These are phyloP conservation scores for Daktulosphaira vitifoliae DNA, from an alignment of 1,140 invertebrate genomes.

Conservation along the genomic window DNA sequence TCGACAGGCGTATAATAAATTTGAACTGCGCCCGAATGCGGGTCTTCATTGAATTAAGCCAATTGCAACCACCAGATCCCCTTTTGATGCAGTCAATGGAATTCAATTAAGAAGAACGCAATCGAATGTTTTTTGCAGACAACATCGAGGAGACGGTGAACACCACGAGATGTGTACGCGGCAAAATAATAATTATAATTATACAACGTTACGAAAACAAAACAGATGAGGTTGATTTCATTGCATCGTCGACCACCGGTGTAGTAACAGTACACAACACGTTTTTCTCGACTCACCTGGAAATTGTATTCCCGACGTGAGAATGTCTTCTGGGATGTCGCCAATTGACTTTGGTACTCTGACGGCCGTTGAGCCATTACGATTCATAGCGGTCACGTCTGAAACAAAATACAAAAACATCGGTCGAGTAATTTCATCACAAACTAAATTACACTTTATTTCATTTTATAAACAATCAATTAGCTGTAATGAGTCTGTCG, in stretches of 20 bases:
- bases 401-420: conserved; percentile 4
- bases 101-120: too few species aligned
- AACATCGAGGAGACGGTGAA: too few species aligned
- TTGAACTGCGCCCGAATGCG: background rate
- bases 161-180: background rate
- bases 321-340: conserved; percentile 19
- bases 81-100: too few species aligned
- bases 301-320: conserved; percentile 20
- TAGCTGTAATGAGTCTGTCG: too few species aligned
- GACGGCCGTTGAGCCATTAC: background rate
- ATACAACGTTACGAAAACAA: background rate
- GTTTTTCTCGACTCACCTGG: conserved; percentile 9
- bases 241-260: too few species aligned
- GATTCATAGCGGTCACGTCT: background rate
- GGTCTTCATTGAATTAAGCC: conserved; percentile 8
- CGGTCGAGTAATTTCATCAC: conserved; percentile 1
- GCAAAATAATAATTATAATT: background rate
- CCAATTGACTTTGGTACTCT: conserved; percentile 19
- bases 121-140: too few species aligned
- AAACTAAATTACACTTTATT: background rate
- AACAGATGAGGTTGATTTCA: background rate
- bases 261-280: background rate
- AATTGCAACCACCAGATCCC: too few species aligned
- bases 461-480: too few species aligned
- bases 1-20: too few species aligned